Percentiles rank a stretch among this genome's conserved stretches.
These are phyloP conservation scores for Melanocharis versteri DNA, from an alignment of 2,113 vertebrate species.

Conservation along the genomic window DNA sequence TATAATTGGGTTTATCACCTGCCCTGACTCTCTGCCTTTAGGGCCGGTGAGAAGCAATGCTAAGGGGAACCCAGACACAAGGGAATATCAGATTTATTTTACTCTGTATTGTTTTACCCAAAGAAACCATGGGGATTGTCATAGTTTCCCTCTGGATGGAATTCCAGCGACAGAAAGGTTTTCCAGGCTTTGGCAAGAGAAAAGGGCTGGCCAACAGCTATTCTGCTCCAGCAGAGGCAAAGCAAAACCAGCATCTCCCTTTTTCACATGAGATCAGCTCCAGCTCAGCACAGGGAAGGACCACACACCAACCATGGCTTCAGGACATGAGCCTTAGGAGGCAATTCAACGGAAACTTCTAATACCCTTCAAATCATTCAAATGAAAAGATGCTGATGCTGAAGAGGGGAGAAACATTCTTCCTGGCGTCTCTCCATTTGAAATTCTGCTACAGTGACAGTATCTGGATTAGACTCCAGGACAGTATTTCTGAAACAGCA, in stretches of 20 bases:
- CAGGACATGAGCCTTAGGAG: conserved; percentile 44
- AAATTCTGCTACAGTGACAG: conserved; percentile 56
- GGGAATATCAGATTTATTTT: not conserved
- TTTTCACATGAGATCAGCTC: conserved; percentile 23
- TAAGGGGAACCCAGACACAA: not conserved
- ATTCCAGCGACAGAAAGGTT: not conserved
- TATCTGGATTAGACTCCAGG: conserved; percentile 65
- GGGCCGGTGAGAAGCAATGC: not conserved
- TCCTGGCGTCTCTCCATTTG: conserved; percentile 30
- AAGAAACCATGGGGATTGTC: not conserved
- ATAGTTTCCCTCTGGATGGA: not conserved
- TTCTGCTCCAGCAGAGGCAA: conserved; percentile 1
- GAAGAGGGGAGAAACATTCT: conserved; percentile 52
- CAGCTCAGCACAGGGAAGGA: conserved; percentile 4
- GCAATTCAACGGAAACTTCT: conserved; percentile 44
- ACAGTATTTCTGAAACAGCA: conserved; percentile 62
- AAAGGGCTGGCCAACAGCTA: not conserved
- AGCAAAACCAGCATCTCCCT: conserved; percentile 25
- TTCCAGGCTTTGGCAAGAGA: not conserved
- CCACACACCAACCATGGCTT: conserved; percentile 45
- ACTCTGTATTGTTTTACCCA: not conserved
- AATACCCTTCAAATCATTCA: conserved; percentile 49
- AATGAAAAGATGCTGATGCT: conserved; percentile 60
- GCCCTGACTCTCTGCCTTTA: not conserved
- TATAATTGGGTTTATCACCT: not conserved